phyloP scores from a whole-genome alignment of 2,113 vertebrate species.

The Lophotis ruficrista region DNA sequence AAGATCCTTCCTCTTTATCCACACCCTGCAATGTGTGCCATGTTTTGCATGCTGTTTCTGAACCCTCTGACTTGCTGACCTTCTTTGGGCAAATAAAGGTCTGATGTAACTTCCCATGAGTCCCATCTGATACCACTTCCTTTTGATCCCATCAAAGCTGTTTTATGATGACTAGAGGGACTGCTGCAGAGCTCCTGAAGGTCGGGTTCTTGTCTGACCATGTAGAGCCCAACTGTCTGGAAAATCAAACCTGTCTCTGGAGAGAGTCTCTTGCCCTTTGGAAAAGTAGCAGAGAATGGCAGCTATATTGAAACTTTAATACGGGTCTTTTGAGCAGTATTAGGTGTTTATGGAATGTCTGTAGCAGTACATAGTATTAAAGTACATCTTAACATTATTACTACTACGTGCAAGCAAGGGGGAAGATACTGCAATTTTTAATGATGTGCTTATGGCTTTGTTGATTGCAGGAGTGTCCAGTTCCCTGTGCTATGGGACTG shows the following conservation, averaged over 20 bases:
- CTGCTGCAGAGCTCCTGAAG: not conserved
- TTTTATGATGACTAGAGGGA: not conserved
- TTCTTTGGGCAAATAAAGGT: conserved; percentile 40
- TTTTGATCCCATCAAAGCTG: conserved; percentile 37
- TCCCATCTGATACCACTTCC: conserved; percentile 30
- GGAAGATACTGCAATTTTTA: not conserved
- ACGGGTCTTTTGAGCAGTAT: not conserved
- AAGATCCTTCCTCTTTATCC: conserved; percentile 68
- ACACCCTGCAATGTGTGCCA: conserved; percentile 46
- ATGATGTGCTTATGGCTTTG: not conserved
- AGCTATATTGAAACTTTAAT: conserved; percentile 29
- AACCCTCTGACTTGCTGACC: conserved; percentile 62
- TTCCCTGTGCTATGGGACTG: not conserved
- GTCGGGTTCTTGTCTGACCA: conserved; percentile 21
- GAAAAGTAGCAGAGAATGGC: conserved; percentile 1
- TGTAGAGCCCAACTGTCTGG: not conserved
- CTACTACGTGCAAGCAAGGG: not conserved
- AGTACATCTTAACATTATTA: not conserved
- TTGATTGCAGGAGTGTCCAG: not conserved
- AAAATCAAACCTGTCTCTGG: conserved; percentile 3
- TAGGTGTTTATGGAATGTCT: conserved; percentile 40
- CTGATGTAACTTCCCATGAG: conserved; percentile 57
- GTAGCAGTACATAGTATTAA: not conserved
- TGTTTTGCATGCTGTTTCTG: conserved; percentile 49
- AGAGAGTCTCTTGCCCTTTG: not conserved